Evolutionary conservation across 1,140 invertebrate species (phyloP).

Genomic region (Tyrophagus putrescentiae): DNA sequence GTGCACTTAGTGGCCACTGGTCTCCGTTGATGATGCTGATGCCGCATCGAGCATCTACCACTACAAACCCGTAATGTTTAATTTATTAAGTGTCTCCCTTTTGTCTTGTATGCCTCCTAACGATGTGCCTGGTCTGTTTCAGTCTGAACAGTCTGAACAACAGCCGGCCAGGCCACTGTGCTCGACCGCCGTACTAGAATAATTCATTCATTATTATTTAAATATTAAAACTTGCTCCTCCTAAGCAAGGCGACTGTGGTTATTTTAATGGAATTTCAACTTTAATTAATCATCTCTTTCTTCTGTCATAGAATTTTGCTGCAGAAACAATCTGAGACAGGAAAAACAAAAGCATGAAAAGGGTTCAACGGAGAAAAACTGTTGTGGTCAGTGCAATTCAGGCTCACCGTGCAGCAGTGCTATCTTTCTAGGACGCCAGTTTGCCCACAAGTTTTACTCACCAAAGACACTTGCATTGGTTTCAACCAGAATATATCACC

Average conservation of each 20-base stretch:
- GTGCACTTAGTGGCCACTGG: conserved; percentile 4
- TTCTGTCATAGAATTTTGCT: too few species aligned
- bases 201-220: conserved; percentile 15
- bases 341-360: too few species aligned
- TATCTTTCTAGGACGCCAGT: too few species aligned
- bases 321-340: too few species aligned
- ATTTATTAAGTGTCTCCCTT: conserved; percentile 10
- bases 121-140: too few species aligned
- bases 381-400: too few species aligned
- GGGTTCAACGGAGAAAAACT: too few species aligned
- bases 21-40: neutral
- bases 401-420: too few species aligned
- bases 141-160: too few species aligned
- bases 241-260: neutral
- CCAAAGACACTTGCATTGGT: too few species aligned
- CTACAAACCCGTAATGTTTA: conserved; percentile 5
- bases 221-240: conserved; percentile 10
- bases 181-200: neutral
- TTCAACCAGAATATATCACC: too few species aligned
- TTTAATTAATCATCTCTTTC: conserved; percentile 7
- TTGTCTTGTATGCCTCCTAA: neutral
- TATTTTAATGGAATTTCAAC: neutral
- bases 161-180: neutral
- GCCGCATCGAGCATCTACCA: neutral
- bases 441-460: too few species aligned